Evolutionary conservation across 2,113 vertebrate species (phyloP).

Genomic region (Pseudorectes ferrugineus): DNA sequence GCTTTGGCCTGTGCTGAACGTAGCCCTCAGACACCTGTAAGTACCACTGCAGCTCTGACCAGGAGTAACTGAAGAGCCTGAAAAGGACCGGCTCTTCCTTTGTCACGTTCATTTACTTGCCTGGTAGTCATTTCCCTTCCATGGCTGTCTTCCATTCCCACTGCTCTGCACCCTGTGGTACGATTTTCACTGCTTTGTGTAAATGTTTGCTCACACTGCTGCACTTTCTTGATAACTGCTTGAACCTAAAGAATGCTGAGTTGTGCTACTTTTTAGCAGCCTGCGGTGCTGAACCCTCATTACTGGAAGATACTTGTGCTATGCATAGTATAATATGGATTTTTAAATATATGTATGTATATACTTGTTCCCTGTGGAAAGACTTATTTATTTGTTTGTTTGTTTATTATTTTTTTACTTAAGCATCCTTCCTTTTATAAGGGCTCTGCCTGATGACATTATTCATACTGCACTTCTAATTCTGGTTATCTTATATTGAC

Average conservation of each 20-base stretch:
- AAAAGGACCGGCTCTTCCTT: background rate
- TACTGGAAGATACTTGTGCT: background rate
- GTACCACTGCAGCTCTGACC: background rate
- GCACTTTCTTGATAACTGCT: background rate
- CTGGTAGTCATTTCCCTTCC: background rate
- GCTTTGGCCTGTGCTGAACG: background rate
- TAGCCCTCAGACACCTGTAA: background rate
- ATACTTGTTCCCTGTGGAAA: background rate
- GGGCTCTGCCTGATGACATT: background rate
- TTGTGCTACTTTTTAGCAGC: background rate
- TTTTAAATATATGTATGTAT: background rate
- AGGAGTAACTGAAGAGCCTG: background rate
- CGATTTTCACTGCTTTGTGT: background rate
- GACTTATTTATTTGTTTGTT: background rate
- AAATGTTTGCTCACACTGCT: constrained; percentile 7
- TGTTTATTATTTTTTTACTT: background rate
- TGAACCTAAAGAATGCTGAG: background rate
- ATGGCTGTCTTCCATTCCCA: constrained; percentile 26
- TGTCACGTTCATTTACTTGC: background rate
- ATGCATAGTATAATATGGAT: background rate
- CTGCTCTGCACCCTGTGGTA: background rate
- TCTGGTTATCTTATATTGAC: background rate
- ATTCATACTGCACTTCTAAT: background rate
- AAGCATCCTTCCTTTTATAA: background rate
- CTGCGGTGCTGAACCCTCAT: background rate